Base-by-base conservation (phyloP, 1,140 invertebrate species). In the Eumaeus atala region DNA sequence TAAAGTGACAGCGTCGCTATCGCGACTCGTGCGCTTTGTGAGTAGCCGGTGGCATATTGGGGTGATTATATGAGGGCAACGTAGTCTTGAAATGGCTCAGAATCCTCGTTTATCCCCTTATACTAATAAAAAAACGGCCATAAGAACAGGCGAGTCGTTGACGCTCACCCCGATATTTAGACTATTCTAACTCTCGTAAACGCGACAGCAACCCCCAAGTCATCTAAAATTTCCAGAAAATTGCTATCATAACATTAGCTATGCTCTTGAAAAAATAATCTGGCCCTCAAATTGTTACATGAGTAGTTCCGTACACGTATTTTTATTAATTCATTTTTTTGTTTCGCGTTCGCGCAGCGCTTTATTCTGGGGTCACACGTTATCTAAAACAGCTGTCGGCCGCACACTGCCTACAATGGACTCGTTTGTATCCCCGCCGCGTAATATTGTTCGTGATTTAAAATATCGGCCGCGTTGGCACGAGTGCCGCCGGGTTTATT, bases 381-480 rank as follows among this genome's bases (percentile, higher is more conserved):
- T 85, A 85, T 85, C 82, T 84, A 75, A 84, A 80, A 72, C 82
- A 77, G 78, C 82, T 84, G 82, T 82, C 78, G 70, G 66, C 62
- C 64, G 77, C 82, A 85, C 74, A 70, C 74, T 75, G 64, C 66
- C 71, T 75, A 84, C 78, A 85, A 84, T 85, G 72, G 72, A 67
- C 72, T 77, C 80, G 74, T 85, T 84, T 82, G 76, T 80, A 75
- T 75, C 82, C 72, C 64, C 60, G 62, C 68, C 66, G 72, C 74
- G 77, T 80, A 77, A 83, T 85, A 84, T 82, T 85, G 80, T 82
- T 77, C 77, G 82, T 78, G 80, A 84, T 82, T 85, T 84, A 82
- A 84, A 85, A 79, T 79, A 77, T 84, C 73, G 72, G 67, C 56
- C 67, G 68, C 67, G 69, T 68, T 64, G 69, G 67, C 72, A 61